Evolutionary conservation across 2,888 invertebrate species (phyloP), one percentile per base, ranked within the genome.

Genomic region (Enchytraeus crypticus): DNA sequence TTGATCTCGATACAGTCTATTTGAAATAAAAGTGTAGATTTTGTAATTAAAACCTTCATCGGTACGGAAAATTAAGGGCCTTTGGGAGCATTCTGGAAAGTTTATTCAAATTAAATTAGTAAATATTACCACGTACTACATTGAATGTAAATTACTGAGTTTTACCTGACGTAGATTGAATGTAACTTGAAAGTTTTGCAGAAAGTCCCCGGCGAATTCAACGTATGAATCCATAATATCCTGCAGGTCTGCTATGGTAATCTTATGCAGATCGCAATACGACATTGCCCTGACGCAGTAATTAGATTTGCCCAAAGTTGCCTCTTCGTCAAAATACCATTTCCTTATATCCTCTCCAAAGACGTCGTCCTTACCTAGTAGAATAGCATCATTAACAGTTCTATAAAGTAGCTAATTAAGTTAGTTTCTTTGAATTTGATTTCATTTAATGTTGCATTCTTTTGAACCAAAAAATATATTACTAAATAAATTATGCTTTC

Each of bases 201-300:
- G 66, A 59, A 78, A 79, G 51, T 72, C 71, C 33, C 72, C 72
- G 1, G 77, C 73, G 65, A 79, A 79, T 64, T 79, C 79, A 4
- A 77, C 76, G 63, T 79, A 79, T 33, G 75, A 73, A 53, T 73
- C 70, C 5, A 78, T 70, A 5, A 78, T 75, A 51, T 74, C 77
- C 58, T 72, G 69, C 3, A 79, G 67, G 59, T 78, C 78, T 3
- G 65, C 66, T 47, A 77, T 60, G 54, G 75, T 73, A 57, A 79
- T 77, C 59, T 77, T 77, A 65, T 79, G 77, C 53, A 79, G 73
- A 66, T 78, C 78, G 67, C 77, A 76, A 71, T 77, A 77, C 30
- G 76, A 74, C 56, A 78, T 68, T 2, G 78, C 77, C 18, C 77
- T 66, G 3, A 78, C 77, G 54, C 71, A 73, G 67, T 78, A 79